Evolutionary conservation across 2,113 vertebrate species (phyloP).

Genomic region (Odocoileus virginianus): DNA sequence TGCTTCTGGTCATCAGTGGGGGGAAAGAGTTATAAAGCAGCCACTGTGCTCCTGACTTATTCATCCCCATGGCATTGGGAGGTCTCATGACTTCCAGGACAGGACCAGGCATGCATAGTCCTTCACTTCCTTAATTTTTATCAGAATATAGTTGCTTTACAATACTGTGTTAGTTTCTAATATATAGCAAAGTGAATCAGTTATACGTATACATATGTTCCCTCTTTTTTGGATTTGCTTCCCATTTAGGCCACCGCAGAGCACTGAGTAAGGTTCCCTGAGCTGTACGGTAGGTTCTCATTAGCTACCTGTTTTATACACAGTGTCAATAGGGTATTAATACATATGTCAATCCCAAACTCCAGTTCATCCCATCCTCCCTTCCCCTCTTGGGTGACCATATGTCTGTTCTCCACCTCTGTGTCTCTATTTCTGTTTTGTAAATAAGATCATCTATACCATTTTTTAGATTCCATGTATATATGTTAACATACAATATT

Average conservation of each 20-base stretch:
- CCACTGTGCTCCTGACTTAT: neutral
- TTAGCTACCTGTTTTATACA: neutral
- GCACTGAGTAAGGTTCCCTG: neutral
- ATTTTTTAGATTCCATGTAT: neutral
- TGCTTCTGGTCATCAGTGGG: rapidly evolving
- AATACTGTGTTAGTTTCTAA: neutral
- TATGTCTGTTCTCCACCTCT: neutral
- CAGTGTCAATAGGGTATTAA: neutral
- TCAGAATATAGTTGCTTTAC: neutral
- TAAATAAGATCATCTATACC: neutral
- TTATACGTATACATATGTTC: neutral
- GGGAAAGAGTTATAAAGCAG: neutral
- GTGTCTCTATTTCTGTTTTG: neutral
- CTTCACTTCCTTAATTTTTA: neutral
- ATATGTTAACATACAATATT: neutral
- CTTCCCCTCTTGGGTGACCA: neutral
- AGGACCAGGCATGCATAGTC: neutral
- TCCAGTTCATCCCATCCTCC: neutral
- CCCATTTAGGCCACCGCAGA: neutral
- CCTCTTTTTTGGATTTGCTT: neutral
- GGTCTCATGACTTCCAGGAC: neutral
- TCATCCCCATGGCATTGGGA: neutral
- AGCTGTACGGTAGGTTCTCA: neutral
- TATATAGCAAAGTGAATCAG: neutral
- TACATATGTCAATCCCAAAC: neutral